Evolutionary conservation across 2,888 invertebrate species (phyloP).

Genomic region (Lycia hirtaria): DNA sequence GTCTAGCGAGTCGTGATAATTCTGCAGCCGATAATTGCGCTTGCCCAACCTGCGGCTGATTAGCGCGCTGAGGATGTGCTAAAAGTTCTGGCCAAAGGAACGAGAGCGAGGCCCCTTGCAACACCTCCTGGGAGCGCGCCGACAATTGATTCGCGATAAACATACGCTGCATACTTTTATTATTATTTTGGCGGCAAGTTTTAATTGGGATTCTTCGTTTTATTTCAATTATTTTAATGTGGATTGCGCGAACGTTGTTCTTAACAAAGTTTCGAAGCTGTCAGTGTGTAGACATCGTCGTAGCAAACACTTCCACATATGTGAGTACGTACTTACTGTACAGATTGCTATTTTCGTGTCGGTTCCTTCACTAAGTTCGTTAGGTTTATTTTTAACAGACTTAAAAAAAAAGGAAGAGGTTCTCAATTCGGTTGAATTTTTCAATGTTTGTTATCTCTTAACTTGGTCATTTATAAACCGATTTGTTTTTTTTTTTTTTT

Average conservation of each 20-base stretch:
- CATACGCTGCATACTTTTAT: conserved; percentile 27
- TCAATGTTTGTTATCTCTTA: no score
- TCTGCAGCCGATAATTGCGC: conserved; percentile 41
- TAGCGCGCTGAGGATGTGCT: conserved; percentile 62
- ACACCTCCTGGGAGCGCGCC: conserved; percentile 68
- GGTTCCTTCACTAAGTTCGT: no score
- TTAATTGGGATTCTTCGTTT: conserved; percentile 15
- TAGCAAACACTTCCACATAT: no score
- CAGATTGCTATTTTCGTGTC: no score
- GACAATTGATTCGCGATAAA: conserved; percentile 63
- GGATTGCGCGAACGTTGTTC: not conserved
- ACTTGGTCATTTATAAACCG: no score
- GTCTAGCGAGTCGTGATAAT: not conserved
- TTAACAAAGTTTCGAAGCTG: no score
- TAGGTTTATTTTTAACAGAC: no score
- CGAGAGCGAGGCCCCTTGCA: conserved; percentile 77
- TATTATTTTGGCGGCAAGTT: conserved; percentile 9
- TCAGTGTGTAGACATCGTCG: no score
- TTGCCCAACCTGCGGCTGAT: conserved; percentile 69
- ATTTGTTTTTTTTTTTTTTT: no score
- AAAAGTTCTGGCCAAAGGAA: conserved; percentile 67
- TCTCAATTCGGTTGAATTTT: no score
- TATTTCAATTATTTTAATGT: not conserved
- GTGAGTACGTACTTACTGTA: no score
- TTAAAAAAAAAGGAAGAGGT: no score